Base-by-base conservation (phyloP, 1,140 invertebrate species). In the Leguminivora glycinivorella region DNA sequence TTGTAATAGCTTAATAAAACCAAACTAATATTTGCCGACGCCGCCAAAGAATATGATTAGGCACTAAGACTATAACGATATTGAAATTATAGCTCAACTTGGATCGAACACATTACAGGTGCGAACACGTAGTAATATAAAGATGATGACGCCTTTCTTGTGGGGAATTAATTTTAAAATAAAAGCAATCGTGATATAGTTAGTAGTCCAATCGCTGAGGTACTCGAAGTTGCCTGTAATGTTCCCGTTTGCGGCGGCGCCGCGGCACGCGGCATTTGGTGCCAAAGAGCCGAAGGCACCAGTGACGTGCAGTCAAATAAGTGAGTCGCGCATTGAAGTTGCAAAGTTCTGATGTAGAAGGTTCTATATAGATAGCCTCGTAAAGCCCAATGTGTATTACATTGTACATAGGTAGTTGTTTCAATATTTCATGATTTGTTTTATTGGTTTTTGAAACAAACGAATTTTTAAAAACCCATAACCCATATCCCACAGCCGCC, bases 1-100 rank as follows among this genome's bases (percentile, higher is more conserved):
- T 24, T 12, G 3, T 56, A 56, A 56, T 56, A 56, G 52, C 52
- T 56, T 56, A 56, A 56, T 56, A 56, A 56, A 24, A 22, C 40
- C 40, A 43, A 43, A 43, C 40, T 43, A 43, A 43, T 43, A 43
- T 43, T 43, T 43, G 40, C 40, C 40, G 40, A 38, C 40, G 40
- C 40, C 40, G 25, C 2, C 22, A 58, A 58, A 58, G 56, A 58
- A 25, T 7, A 56, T 7, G 7, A 56, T 56, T 56, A 56, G n/a
- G 40, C 52, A 22, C 24, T 56, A 56, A 56, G 24, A 24, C 52
- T 25, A 22, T 56, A 56, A 56, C 52, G 9, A 56, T 56, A 56
- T 56, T 56, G 19, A 56, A 56, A 56, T 56, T 56, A 56, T 56
- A 25, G 19, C 24, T 56, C 24, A 12, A 43, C 40, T 17, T 5